These are phyloP conservation scores for Aplochiton taeniatus DNA, from an alignment of 2,797 vertebrate species.

Conservation along the genomic window DNA sequence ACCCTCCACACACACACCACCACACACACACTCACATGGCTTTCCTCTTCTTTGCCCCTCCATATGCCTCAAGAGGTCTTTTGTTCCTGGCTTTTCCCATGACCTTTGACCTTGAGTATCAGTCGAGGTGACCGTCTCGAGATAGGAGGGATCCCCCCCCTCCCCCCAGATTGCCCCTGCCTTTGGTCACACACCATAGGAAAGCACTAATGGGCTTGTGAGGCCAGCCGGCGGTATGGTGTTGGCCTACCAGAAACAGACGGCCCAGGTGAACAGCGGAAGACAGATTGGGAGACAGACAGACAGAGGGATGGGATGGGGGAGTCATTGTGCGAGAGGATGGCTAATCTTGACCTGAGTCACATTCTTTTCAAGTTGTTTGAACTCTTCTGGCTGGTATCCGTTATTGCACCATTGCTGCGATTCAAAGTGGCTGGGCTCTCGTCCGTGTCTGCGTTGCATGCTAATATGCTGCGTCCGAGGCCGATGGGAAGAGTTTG, in stretches of 20 bases:
- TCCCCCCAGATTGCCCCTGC: not conserved
- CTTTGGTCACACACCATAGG: not conserved
- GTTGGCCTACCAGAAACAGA: too few species aligned
- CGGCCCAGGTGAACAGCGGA: not conserved
- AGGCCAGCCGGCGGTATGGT: too few species aligned
- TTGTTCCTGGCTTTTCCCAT: conserved; percentile 59
- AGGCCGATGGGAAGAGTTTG: too few species aligned
- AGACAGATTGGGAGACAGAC: not conserved
- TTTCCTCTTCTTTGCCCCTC: conserved; percentile 19
- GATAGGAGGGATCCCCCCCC: conserved; percentile 32
- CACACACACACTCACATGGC: conserved; percentile 5
- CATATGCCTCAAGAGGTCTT: conserved; percentile 33
- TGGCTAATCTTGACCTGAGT: too few species aligned
- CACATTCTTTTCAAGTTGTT: too few species aligned
- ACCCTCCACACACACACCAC: conserved; percentile 16
- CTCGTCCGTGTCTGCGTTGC: too few species aligned
- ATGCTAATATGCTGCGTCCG: too few species aligned
- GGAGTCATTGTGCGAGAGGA: too few species aligned
- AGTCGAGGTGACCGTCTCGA: conserved; percentile 41
- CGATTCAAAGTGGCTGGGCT: too few species aligned
- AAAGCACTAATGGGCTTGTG: too few species aligned
- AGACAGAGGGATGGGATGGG: not conserved
- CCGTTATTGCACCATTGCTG: too few species aligned
- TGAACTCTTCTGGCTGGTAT: too few species aligned
- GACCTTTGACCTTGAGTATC: conserved; percentile 46